Conservation (phyloP, 2,797 vertebrate genomes). For the Spatula clypeata region DNA sequence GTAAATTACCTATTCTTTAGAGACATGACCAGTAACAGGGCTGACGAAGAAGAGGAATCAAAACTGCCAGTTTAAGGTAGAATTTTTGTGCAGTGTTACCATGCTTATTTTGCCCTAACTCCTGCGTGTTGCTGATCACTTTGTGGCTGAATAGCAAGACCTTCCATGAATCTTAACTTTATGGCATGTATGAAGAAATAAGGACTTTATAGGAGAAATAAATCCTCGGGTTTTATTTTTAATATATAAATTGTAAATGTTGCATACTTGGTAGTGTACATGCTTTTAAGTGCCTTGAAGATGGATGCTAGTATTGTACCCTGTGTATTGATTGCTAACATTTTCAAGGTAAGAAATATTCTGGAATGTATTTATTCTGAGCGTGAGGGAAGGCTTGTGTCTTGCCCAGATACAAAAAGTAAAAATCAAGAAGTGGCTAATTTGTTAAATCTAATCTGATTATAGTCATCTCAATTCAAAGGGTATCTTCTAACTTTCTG, state of each 20-base stretch:
- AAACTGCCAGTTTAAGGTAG: neutral
- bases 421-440: neutral
- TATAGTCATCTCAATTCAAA: neutral
- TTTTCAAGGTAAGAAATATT: neutral
- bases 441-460: neutral
- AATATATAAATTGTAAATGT: neutral
- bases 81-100: neutral
- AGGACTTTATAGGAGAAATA: neutral
- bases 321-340: neutral
- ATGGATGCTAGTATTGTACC: neutral
- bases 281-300: neutral
- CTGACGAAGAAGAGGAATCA: constrained; percentile 1
- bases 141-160: neutral
- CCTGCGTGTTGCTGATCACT: neutral
- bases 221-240: neutral
- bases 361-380: neutral
- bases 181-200: neutral
- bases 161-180: neutral
- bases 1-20: constrained; percentile 12
- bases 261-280: neutral
- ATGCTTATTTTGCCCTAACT: neutral
- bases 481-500: neutral
- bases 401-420: neutral
- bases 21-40: neutral
- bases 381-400: neutral